Conservation (phyloP, 2,888 invertebrate genomes). For the Drosophila quinaria region DNA sequence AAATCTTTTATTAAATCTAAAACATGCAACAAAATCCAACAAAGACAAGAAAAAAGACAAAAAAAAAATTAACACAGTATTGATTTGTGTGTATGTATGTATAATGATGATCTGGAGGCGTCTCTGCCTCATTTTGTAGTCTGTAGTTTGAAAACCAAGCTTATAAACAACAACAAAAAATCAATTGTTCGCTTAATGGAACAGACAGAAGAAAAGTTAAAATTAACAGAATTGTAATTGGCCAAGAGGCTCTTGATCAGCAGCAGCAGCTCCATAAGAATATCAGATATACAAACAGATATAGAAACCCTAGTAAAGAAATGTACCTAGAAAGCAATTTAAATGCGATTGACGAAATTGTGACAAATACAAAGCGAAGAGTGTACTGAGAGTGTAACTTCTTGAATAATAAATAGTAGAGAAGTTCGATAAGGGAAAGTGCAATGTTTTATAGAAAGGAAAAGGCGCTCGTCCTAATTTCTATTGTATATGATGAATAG, state of each 20-base stretch:
- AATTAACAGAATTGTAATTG: slow-evolving; percentile 33
- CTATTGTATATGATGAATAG: slow-evolving; percentile 43
- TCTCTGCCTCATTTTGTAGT: slow-evolving; percentile 63
- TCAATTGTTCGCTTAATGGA: slow-evolving; percentile 18
- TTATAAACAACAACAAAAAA: slow-evolving; percentile 26
- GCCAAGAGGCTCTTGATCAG: slow-evolving; percentile 30
- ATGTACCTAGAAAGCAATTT: slow-evolving; percentile 79
- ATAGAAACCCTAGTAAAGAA: slow-evolving; percentile 50
- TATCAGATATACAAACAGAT: slow-evolving; percentile 28
- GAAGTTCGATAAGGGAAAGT: neutral
- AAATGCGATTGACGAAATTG: slow-evolving; percentile 80
- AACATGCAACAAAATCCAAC: slow-evolving; percentile 16
- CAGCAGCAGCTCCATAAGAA: slow-evolving; percentile 11
- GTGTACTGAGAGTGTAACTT: slow-evolving; percentile 10
- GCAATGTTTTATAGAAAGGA: slow-evolving; percentile 28
- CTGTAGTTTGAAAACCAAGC: slow-evolving; percentile 51
- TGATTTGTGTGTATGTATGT: slow-evolving; percentile 59
- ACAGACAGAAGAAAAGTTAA: slow-evolving; percentile 2
- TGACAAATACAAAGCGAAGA: slow-evolving; percentile 70
- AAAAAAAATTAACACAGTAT: slow-evolving; percentile 52
- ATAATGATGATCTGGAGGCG: slow-evolving; percentile 50
- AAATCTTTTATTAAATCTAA: slow-evolving; percentile 61
- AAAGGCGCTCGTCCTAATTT: slow-evolving; percentile 23
- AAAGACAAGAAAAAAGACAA: slow-evolving; percentile 32
- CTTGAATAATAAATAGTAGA: neutral